Evolutionary conservation across 2,113 vertebrate genomes (phyloP).

Genomic region (Nanorana parkeri): DNA sequence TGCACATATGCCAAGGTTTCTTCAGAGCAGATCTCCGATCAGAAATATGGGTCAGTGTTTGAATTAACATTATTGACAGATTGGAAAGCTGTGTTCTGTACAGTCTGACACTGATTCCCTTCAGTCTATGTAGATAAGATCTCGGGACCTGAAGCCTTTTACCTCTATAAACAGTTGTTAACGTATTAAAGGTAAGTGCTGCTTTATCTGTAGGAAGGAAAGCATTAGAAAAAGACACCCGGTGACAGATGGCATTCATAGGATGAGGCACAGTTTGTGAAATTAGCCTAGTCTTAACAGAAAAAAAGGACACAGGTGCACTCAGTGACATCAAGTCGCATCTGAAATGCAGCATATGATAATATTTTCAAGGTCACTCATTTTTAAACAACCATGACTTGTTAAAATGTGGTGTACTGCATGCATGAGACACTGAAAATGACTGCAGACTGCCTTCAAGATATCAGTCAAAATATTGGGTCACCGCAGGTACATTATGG

Average conservation of each 20-base stretch:
- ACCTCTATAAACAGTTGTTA: background rate
- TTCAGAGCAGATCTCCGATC: background rate
- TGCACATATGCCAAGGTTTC: background rate
- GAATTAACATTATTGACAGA: conserved; percentile 5
- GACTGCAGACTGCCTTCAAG: background rate
- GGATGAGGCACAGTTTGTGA: background rate
- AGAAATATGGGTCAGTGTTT: conserved; percentile 19
- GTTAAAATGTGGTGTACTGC: background rate
- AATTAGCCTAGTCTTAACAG: background rate
- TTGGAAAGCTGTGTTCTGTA: background rate
- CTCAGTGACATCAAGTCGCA: background rate
- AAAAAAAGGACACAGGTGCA: background rate
- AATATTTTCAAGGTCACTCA: background rate
- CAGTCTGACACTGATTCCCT: conserved; percentile 1
- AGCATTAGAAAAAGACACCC: background rate
- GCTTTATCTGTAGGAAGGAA: background rate
- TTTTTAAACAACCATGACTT: background rate
- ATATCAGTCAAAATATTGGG: no score
- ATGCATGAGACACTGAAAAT: background rate
- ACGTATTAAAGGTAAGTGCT: background rate
- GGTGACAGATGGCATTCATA: conserved; percentile 12
- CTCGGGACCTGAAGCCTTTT: conserved; percentile 2
- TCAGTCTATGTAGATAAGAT: conserved; percentile 16
- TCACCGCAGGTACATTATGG: no score
- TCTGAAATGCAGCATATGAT: background rate